Conservation (phyloP, 1,140 invertebrate species). For the Oryctes rhinoceros region DNA sequence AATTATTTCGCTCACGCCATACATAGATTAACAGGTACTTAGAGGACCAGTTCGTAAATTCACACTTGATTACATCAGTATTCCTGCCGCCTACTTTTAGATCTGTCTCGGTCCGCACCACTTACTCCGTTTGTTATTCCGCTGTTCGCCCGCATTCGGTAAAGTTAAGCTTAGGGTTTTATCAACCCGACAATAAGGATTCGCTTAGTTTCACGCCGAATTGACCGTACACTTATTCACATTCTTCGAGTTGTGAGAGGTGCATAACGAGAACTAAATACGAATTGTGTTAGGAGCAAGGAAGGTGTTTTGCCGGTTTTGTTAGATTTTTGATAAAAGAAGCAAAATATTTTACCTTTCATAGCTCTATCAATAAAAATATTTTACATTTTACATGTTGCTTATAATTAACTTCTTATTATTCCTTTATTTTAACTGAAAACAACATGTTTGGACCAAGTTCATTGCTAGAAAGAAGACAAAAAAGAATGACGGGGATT, state of each 20-base stretch:
- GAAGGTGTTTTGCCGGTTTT: not conserved
- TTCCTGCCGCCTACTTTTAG: constrained; percentile 47
- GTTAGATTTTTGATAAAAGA: not conserved
- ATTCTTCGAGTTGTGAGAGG: not conserved
- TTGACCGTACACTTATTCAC: constrained; percentile 32
- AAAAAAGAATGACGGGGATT: too few relatives aligned
- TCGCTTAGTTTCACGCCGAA: constrained; percentile 43
- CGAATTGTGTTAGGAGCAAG: not conserved
- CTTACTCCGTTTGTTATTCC: constrained; percentile 51
- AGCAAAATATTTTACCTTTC: too few relatives aligned
- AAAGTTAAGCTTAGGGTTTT: constrained; percentile 43
- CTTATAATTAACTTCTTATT: too few relatives aligned
- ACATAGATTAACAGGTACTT: constrained; percentile 46
- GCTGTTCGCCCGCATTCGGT: constrained; percentile 39
- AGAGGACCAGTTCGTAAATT: constrained; percentile 43
- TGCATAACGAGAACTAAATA: constrained; percentile 11
- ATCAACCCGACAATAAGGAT: constrained; percentile 42
- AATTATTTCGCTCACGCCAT: constrained; percentile 35
- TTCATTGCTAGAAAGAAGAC: too few relatives aligned
- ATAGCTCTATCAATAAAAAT: too few relatives aligned
- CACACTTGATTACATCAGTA: constrained; percentile 54
- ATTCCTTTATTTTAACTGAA: too few relatives aligned
- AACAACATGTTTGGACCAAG: too few relatives aligned
- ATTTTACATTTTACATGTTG: too few relatives aligned
- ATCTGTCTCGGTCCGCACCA: constrained; percentile 53